These are phyloP conservation scores for Halcyon chelicuti DNA, from an alignment of 2,797 vertebrate genomes.

Conservation along the genomic window DNA sequence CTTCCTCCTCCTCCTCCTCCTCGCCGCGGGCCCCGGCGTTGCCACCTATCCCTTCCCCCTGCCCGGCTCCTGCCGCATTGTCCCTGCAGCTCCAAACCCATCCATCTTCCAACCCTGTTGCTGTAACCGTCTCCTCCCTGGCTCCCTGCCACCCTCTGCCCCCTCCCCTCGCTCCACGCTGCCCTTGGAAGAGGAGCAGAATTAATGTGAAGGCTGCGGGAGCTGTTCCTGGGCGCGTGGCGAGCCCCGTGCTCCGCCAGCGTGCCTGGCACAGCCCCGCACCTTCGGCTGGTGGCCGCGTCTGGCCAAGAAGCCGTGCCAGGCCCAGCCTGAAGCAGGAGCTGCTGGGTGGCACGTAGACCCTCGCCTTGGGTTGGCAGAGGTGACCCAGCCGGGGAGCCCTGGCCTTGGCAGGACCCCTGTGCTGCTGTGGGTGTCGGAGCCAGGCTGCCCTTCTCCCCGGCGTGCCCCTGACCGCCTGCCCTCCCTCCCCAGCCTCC, in stretches of 20 bases:
- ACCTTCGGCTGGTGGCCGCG: accelerated
- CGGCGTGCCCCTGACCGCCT: neutral
- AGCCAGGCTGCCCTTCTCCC: neutral
- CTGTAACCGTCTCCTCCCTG: constrained; percentile 26
- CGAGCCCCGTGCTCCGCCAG: neutral
- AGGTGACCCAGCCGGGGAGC: neutral
- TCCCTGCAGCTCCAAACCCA: constrained; percentile 31
- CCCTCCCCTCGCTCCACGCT: neutral
- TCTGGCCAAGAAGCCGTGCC: neutral
- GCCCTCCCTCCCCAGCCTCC: constrained; percentile 80
- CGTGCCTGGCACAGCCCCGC: neutral
- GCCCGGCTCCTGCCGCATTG: constrained; percentile 43
- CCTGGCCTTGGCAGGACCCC: neutral
- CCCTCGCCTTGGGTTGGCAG: neutral
- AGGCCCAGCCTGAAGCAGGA: neutral
- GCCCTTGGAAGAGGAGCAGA: constrained; percentile 11
- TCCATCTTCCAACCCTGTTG: constrained; percentile 47
- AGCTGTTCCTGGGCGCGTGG: neutral
- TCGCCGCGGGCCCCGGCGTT: neutral
- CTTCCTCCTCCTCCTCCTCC: neutral
- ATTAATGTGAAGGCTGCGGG: neutral
- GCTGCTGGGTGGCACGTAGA: neutral
- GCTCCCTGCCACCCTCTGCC: constrained; percentile 31
- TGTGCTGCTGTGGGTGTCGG: neutral
- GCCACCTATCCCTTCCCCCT: constrained; percentile 57